phyloP scores from a whole-genome alignment of 2,113 vertebrate genomes.

The Corvus cornix region DNA sequence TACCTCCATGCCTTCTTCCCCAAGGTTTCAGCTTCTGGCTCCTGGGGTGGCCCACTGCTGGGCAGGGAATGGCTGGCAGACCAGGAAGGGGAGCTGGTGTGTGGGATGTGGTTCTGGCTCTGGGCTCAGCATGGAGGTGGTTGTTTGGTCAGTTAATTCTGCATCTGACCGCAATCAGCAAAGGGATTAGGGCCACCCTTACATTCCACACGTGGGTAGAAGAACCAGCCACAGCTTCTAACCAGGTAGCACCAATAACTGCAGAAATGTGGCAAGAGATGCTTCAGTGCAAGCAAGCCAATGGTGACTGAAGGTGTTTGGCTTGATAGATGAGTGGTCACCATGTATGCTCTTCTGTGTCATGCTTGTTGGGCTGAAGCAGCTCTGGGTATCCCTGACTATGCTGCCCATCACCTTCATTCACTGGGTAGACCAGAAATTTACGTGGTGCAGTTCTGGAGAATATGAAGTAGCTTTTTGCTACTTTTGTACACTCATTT shows the following conservation, averaged over 20 bases:
- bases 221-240: not conserved
- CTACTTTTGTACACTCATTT: not conserved
- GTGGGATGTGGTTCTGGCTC: not conserved
- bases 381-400: not conserved
- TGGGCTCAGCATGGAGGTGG: rapidly evolving
- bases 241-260: not conserved
- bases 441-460: not conserved
- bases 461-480: not conserved
- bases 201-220: rapidly evolving
- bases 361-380: rapidly evolving
- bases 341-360: rapidly evolving
- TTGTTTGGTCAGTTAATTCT: not conserved
- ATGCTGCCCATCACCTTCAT: not conserved
- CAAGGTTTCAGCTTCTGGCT: not conserved
- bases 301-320: not conserved
- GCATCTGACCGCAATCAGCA: rapidly evolving
- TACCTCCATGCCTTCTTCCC: not conserved
- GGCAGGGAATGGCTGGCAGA: rapidly evolving
- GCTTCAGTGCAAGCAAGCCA: not conserved
- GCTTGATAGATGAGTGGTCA: not conserved
- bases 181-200: not conserved
- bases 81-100: not conserved
- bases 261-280: not conserved
- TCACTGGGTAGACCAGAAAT: not conserved
- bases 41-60: not conserved